phyloP scores from a whole-genome alignment of 2,888 invertebrate species.

The Sicus ferrugineus region DNA sequence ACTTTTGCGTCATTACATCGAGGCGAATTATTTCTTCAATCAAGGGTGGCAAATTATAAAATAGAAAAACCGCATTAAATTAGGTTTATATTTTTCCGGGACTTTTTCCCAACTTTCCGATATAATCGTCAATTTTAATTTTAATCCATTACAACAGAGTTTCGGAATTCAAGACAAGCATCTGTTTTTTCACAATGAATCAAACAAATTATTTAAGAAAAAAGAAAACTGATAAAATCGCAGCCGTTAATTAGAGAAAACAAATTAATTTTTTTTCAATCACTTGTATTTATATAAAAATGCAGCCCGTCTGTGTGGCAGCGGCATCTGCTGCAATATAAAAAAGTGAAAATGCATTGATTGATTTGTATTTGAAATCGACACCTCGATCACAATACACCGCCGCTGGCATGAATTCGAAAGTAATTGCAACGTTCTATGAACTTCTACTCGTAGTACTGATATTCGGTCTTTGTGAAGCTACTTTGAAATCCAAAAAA shows the following conservation, averaged over 20 bases:
- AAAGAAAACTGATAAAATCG: background rate
- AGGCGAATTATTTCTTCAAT: too few species aligned
- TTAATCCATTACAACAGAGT: too few species aligned
- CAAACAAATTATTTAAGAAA: background rate
- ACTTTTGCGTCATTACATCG: too few species aligned
- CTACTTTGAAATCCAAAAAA: conserved; percentile 16
- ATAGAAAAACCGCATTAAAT: too few species aligned
- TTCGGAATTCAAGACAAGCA: too few species aligned
- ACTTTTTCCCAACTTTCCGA: too few species aligned
- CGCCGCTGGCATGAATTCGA: conserved; percentile 14
- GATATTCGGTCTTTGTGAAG: background rate
- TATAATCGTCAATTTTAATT: too few species aligned
- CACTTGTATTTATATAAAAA: background rate
- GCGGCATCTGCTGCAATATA: background rate
- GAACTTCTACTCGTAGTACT: background rate
- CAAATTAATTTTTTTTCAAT: background rate
- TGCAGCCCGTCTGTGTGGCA: background rate
- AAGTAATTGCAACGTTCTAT: background rate
- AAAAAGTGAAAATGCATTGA: conserved; percentile 3
- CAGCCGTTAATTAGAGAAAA: background rate
- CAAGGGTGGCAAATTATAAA: too few species aligned
- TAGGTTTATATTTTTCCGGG: too few species aligned
- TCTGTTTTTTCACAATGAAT: too few species aligned
- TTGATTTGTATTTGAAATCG: background rate
- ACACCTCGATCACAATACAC: background rate